These are phyloP conservation scores for Scartelaos histophorus DNA, from an alignment of 2,113 vertebrate genomes.

Conservation along the genomic window DNA sequence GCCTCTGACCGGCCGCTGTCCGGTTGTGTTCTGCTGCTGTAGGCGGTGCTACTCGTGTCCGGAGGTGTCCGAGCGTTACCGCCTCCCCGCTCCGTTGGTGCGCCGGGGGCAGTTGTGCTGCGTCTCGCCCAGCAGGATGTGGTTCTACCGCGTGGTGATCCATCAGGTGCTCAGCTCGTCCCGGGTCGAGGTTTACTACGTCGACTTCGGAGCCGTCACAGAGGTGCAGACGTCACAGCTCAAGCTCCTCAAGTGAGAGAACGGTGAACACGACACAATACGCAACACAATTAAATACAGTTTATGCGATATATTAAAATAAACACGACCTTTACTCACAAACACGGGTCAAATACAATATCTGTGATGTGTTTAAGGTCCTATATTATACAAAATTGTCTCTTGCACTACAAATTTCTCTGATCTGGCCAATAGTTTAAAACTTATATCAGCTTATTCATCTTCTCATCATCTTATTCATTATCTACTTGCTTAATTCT, in stretches of 20 bases:
- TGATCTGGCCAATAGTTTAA: too few species aligned
- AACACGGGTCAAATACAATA: too few species aligned
- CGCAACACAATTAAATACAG: background rate
- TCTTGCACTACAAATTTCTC: too few species aligned
- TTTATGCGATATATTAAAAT: too few species aligned
- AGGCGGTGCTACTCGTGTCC: constrained; percentile 86
- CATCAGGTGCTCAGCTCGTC: constrained; percentile 77
- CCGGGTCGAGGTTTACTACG: constrained; percentile 87
- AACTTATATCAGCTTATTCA: too few species aligned
- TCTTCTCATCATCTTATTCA: too few species aligned
- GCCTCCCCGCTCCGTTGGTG: constrained; percentile 80
- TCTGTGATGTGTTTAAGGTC: too few species aligned
- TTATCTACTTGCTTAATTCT: too few species aligned
- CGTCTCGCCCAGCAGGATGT: constrained; percentile 74
- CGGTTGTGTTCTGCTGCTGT: background rate
- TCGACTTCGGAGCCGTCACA: constrained; percentile 84
- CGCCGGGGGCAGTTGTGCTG: constrained; percentile 88
- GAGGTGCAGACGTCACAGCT: constrained; percentile 77
- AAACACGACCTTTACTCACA: too few species aligned
- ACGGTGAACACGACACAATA: background rate
- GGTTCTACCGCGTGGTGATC: constrained; percentile 91
- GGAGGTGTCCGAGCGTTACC: constrained; percentile 81
- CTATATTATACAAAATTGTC: too few species aligned
- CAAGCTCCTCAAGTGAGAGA: constrained; percentile 90
- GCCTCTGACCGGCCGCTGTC: background rate